Conservation (phyloP, 2,888 invertebrate species). For the Axea sp. region DNA sequence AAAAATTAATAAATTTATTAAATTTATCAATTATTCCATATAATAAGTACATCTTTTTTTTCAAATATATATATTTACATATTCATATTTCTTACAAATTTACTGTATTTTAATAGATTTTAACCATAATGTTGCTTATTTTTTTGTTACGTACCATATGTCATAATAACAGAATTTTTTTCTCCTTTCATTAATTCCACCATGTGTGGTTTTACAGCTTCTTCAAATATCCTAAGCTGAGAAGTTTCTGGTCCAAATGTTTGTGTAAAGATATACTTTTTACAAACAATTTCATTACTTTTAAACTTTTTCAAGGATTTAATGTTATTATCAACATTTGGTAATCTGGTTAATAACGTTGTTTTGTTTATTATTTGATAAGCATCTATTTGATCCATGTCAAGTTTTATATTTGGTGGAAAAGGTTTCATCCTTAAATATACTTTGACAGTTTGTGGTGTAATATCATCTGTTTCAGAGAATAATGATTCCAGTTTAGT, state of each 20-base stretch:
- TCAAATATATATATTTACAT: no score
- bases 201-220: conserved; percentile 73
- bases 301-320: conserved; percentile 68
- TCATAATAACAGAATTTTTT: conserved; percentile 88
- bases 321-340: conserved; percentile 73
- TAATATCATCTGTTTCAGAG: conserved; percentile 3
- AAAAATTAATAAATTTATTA: no score
- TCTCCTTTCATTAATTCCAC: conserved; percentile 80
- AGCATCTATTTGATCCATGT: conserved; percentile 62
- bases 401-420: neutral
- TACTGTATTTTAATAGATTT: no score
- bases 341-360: conserved; percentile 79
- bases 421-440: conserved; percentile 48
- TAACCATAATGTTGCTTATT: no score
- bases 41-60: no score
- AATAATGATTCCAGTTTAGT: conserved; percentile 14
- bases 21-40: no score
- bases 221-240: conserved; percentile 79
- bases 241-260: conserved; percentile 75
- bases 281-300: conserved; percentile 66
- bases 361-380: conserved; percentile 79
- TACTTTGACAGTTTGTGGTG: conserved; percentile 33
- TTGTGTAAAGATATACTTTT: conserved; percentile 74
- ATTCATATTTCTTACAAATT: no score
- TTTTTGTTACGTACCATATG: conserved; percentile 82